A percentile compares a stretch with the other conserved stretches of the same genome.
These are phyloP conservation scores for Lucinisca nassula DNA, from an alignment of 2,888 invertebrate genomes.

Conservation along the genomic window DNA sequence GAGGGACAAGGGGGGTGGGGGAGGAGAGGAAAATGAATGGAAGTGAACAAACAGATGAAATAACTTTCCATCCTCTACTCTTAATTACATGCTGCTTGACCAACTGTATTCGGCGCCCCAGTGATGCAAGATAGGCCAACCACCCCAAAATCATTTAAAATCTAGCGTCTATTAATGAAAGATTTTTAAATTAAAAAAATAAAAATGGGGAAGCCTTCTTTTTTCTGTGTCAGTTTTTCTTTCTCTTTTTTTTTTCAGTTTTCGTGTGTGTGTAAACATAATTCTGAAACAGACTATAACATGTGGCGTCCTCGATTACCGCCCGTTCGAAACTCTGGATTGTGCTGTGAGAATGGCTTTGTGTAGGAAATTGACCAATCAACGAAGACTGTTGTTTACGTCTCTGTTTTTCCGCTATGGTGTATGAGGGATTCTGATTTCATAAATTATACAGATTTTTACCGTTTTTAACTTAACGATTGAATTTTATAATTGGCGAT, in stretches of 20 bases:
- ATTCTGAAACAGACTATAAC: conserved; percentile 41
- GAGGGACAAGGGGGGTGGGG: too few species aligned
- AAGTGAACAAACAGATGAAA: too few species aligned
- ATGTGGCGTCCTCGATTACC: conserved; percentile 23
- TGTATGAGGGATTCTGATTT: conserved; percentile 46
- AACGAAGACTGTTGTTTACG: conserved; percentile 81
- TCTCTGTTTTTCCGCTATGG: conserved; percentile 73
- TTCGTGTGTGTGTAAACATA: not conserved
- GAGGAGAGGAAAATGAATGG: too few species aligned
- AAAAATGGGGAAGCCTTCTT: not conserved
- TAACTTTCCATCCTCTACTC: too few species aligned
- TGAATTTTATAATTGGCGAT: not conserved
- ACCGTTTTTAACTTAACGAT: not conserved
- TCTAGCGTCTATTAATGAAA: too few species aligned
- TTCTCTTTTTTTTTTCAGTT: not conserved
- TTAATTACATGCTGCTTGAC: too few species aligned
- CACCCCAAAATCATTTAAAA: too few species aligned
- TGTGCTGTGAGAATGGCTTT: conserved; percentile 60
- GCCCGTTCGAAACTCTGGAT: conserved; percentile 64
- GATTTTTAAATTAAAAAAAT: too few species aligned
- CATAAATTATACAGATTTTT: conserved; percentile 37
- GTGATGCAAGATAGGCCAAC: too few species aligned
- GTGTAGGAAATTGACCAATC: conserved; percentile 78
- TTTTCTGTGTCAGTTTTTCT: not conserved
- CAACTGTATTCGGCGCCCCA: too few species aligned